Evolutionary conservation across 2,113 vertebrate genomes (phyloP), one percentile per base, ranked within the genome.

Genomic region (Heterotis niloticus): DNA sequence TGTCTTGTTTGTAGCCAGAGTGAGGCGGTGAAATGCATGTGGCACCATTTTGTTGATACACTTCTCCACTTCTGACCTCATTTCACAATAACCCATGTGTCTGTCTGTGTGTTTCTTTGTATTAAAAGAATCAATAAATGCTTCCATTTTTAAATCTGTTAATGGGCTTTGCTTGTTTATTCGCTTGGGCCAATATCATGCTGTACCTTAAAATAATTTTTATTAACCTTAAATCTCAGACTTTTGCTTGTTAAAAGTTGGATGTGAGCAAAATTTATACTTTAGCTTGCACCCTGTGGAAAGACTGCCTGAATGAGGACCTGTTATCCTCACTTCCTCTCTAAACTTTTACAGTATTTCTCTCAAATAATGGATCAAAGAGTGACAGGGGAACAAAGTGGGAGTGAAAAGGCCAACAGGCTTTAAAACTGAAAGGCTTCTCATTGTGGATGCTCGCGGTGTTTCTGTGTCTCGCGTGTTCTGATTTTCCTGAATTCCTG

Each of bases 111-210:
- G 81, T 90, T 85, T 44, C 7, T 44, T 2, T 44, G 34, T 44
- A 44, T 44, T 88, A 86, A 89, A 89, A 83, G 85, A 85, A 44
- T 44, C 84, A 92, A 92, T 92, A 92, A 93, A 93, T 52, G 67
- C 56, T 77, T 84, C 79, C 67, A 82, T 78, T 81, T 87, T 80
- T 54, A 82, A 56, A 72, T 44, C 1, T 51, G 51, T 71, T 23
- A 23, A 60, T 62, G 64, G 51, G 18, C 16, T 57, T 78, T 68
- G 52, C 62, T 34, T 59, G 18, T 70, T 57, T 28, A 5, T 69
- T 66, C 11, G 16, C 24, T 78, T 54, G 7, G 24, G 12, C 13
- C 16, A 28, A 24, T 11, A 28, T 1, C 74, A 54, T 62, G 29
- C n/a, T 51, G 13, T 20, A 26, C 14, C 28, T 17, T 52, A 23